A percentile compares a stretch with the other conserved stretches of the same genome.
phyloP scores from a whole-genome alignment of 2,888 invertebrate genomes.

The Sympetrum striolatum region DNA sequence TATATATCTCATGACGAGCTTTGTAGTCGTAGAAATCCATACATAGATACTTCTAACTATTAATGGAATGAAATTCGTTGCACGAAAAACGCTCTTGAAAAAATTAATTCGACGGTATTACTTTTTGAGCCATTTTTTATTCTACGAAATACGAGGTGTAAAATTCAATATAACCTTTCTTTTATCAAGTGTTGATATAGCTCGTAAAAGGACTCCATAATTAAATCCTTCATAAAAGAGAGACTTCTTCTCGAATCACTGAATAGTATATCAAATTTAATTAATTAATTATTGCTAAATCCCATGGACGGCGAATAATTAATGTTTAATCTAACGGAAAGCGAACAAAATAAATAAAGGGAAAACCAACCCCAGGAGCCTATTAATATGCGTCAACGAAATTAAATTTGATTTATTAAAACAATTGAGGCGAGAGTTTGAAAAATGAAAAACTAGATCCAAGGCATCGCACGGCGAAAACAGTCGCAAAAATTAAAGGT shows the following conservation, averaged over 20 bases:
- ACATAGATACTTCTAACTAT: too few relatives aligned
- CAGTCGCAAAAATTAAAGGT: background rate
- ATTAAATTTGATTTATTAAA: background rate
- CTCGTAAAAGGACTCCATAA: too few relatives aligned
- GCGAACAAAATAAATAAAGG: background rate
- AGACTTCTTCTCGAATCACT: background rate
- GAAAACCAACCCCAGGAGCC: background rate
- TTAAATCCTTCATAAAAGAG: too few relatives aligned
- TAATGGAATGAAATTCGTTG: too few relatives aligned
- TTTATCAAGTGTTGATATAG: too few relatives aligned
- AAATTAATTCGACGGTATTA: too few relatives aligned
- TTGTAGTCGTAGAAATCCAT: too few relatives aligned
- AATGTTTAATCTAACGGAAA: background rate
- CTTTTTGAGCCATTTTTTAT: too few relatives aligned
- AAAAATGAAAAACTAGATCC: background rate
- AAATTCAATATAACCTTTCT: too few relatives aligned
- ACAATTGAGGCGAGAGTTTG: background rate
- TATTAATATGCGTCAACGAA: background rate
- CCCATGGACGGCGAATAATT: background rate
- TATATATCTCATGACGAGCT: too few relatives aligned
- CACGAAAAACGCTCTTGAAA: too few relatives aligned
- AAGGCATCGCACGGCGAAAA: background rate
- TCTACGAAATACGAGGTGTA: too few relatives aligned
- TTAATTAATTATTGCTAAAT: background rate
- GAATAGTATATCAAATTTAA: background rate